Evolutionary conservation across 2,888 invertebrate species (phyloP).

Genomic region (Daptonema setosum): DNA sequence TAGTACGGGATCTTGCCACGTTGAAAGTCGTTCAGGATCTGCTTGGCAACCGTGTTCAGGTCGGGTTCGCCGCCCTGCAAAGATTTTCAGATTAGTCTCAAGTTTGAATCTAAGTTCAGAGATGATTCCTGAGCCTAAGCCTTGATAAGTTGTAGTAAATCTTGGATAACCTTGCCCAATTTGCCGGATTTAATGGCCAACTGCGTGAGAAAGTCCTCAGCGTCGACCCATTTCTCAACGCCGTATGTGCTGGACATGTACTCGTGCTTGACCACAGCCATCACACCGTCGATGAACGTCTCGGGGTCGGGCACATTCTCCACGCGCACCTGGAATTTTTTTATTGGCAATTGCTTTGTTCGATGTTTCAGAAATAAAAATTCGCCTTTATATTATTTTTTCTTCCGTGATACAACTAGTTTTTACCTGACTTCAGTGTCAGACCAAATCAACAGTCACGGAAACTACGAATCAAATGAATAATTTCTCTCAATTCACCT

Average conservation of each 20-base stretch:
- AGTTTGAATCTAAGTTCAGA: neutral
- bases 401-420: no score
- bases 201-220: conserved; percentile 72
- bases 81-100: neutral
- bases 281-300: conserved; percentile 66
- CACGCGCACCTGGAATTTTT: conserved; percentile 59
- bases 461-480: no score
- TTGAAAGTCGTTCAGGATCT: conserved; percentile 96
- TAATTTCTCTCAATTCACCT: no score
- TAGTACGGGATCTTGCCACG: conserved; percentile 87
- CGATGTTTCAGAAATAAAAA: no score
- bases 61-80: conserved; percentile 75
- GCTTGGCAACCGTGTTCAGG: conserved; percentile 59
- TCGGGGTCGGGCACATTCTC: conserved; percentile 80
- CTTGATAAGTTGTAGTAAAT: no score
- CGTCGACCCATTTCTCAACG: conserved; percentile 48
- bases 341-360: no score
- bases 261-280: conserved; percentile 64
- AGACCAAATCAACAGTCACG: no score
- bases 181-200: conserved; percentile 65
- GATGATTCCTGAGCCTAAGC: neutral
- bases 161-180: conserved; percentile 49
- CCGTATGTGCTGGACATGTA: conserved; percentile 76
- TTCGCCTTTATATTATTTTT: no score
- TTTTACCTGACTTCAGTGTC: no score